Evolutionary conservation across 2,797 vertebrate genomes (phyloP).

Genomic region (Cercopithecus diana): DNA sequence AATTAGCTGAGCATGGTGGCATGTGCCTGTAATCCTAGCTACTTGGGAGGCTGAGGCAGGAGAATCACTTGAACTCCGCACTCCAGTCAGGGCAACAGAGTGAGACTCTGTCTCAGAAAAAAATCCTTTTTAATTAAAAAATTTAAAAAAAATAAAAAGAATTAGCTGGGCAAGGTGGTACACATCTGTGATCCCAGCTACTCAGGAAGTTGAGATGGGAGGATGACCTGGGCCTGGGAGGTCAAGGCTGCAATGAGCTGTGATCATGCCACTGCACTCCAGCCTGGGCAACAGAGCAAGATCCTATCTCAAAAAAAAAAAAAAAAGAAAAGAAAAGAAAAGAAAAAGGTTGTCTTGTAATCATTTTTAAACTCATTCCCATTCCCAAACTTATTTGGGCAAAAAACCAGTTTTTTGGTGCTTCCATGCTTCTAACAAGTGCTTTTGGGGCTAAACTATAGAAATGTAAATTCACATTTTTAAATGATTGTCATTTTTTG

Average conservation of each 20-base stretch:
- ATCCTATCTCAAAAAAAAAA: neutral
- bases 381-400: neutral
- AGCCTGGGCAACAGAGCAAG: neutral
- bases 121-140: no score
- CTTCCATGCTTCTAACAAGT: constrained; percentile 17
- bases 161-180: neutral
- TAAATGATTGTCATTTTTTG: neutral
- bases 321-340: neutral
- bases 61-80: neutral
- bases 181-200: neutral
- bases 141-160: fast-evolving
- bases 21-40: neutral
- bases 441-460: neutral
- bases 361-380: constrained; percentile 27
- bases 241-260: neutral
- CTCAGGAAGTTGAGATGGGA: neutral
- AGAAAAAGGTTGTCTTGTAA: neutral
- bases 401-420: neutral
- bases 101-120: neutral
- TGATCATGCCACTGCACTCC: neutral
- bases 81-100: neutral
- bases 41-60: neutral
- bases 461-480: neutral
- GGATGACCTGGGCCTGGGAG: neutral
- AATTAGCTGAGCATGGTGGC: neutral